Evolutionary conservation across 2,888 invertebrate genomes (phyloP), one percentile per base, ranked within the genome.

Genomic region (Monopis laevigella): DNA sequence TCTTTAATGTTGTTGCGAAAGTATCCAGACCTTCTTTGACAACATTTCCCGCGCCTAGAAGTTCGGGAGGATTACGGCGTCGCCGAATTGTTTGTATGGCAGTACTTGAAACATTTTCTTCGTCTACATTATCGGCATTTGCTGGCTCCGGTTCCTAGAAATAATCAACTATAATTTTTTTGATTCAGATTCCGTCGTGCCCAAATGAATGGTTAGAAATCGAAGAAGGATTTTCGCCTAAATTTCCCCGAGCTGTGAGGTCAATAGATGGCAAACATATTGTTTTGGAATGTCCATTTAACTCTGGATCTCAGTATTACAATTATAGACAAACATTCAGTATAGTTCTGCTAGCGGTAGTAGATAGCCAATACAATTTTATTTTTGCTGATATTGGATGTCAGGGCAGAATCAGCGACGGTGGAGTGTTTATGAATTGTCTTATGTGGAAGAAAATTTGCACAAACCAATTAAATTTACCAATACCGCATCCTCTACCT

Each of bases 371-470:
- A 19, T 49, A 49, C 40, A 46, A 44, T 36, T 49, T 49, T 42
- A 41, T 46, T 28, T 47, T 47, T 40, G 45, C 29, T 28, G 29
- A 28, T 28, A 28, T 28, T 4, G 29, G 29, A 18, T 21, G 51
- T 12, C 52, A 53, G 47, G 52, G 54, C 18, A 48, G 52, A 47
- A 51, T 53, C 18, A 52, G 50, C 42, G 51, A 50, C 41, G 48
- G 47, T 24, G 47, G 48, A 19, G 41, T 50, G 3, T 49, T 50
- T 24, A 48, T 46, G 5, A 53, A 54, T 48, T 48, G 26, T 8
- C 44, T 50, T 13, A 17, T 57, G 45, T 55, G 50, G 50, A 18
- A 52, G 50, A 54, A 28, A 47, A 53, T 48, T 1, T 38, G n/a
- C 45, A 46, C 27, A 42, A 54, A 54, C 29, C 45, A 45, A 18